Base-by-base conservation (phyloP, 2,888 invertebrate species). In the Eubasilissa splendida region DNA sequence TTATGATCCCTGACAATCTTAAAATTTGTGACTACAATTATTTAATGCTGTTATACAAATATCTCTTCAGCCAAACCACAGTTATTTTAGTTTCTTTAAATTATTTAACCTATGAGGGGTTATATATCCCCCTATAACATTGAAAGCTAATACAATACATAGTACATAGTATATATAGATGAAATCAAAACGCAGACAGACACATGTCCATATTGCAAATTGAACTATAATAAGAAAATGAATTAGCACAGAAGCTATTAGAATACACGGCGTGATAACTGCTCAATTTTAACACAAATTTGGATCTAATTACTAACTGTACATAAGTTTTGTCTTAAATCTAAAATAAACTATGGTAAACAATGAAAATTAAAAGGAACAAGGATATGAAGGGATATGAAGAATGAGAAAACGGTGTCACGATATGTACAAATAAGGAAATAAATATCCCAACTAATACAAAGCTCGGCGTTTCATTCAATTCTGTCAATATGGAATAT, bases 1-100 rank as follows among this genome's bases (percentile, higher is more conserved):
- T 42, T 91, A 91, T 91, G 92, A 92, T 92, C 91, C 92, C 92
- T 92, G 92, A 90, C 90, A 90, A 89, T 84, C 82, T 84, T 90
- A 90, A 90, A 90, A 88, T 84, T 83, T 83, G 83, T 83, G 82
- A 83, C 82, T 84, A 82, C 76, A 71, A 71, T 68, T 68, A 42
- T n/a, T 58, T 58, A 58, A 73, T 66, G 79, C 60, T 59, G 68
- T 82, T 78, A 66, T 42, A 42, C 73, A 33, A 79, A 83, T 80
- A 81, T 65, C 71, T 76, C 81, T 79, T 76, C 77, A 80, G 82
- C 82, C 83, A 82, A 83, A 83, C 83, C 82, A 77, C 82, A 81
- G 79, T 82, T 83, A 83, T 68, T 80, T 77, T 65, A 79, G 78
- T 78, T 77, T 79, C 70, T 80, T 82, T 83, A 83, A 81, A 80